Conservation (phyloP, 30 jellyfish, hydroid and myxozoan species). For the Sanderia malayensis region DNA sequence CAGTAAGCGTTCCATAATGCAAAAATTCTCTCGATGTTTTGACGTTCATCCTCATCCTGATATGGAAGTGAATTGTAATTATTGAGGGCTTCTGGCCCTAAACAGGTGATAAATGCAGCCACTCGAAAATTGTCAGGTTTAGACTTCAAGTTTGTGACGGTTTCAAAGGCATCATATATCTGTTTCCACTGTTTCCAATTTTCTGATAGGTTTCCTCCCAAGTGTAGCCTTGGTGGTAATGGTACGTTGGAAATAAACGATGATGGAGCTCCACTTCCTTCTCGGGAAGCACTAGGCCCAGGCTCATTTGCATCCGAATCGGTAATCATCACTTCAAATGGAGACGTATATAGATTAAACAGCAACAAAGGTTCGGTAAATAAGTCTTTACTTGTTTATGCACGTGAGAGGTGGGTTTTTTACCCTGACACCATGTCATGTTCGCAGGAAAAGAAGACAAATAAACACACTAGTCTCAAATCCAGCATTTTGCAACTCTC, state of each 20-base stretch:
- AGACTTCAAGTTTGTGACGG: conserved; percentile 6
- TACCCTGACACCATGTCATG: too few species aligned
- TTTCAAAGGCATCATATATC: conserved; percentile 2
- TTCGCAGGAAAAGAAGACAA: too few species aligned
- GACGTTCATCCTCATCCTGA: conserved; percentile 18
- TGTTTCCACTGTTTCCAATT: conserved; percentile 11
- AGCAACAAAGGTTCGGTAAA: too few species aligned
- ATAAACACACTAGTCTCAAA: too few species aligned
- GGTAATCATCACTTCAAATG: too few species aligned
- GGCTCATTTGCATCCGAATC: too few species aligned
- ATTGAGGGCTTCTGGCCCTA: conserved; percentile 21
- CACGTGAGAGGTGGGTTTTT: too few species aligned
- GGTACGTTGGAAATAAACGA: not conserved
- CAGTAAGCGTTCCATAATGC: conserved; percentile 22
- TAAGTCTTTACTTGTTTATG: too few species aligned
- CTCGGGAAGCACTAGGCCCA: too few species aligned
- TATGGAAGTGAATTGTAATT: conserved; percentile 7
- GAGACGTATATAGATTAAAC: too few species aligned
- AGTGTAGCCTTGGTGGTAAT: conserved; percentile 7
- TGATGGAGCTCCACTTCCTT: too few species aligned
- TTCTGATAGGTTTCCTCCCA: conserved; percentile 6
- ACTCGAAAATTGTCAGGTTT: conserved; percentile 29
- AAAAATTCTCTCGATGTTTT: conserved; percentile 22
- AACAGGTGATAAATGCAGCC: conserved; percentile 30
- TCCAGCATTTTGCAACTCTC: too few species aligned